phyloP scores from a whole-genome alignment of 1,140 invertebrate genomes.

The Druon quercuslanigerum region DNA sequence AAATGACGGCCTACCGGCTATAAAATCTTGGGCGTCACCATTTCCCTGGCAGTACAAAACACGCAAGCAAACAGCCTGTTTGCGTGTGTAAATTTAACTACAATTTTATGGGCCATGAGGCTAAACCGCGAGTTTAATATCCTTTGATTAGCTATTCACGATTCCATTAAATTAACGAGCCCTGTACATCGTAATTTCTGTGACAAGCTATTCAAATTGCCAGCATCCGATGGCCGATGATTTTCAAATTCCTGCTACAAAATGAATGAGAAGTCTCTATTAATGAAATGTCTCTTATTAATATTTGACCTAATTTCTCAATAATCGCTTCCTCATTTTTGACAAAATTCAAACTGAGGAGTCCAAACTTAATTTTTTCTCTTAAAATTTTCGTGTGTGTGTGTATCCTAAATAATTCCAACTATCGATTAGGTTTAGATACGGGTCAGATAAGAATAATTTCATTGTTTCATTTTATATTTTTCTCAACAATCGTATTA shows the following conservation, averaged over 20 bases:
- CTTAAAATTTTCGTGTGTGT: too few relatives aligned
- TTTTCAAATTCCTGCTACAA: neutral
- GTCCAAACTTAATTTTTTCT: too few relatives aligned
- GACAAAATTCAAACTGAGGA: too few relatives aligned
- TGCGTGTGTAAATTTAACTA: neutral
- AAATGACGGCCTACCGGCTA: constrained; percentile 31
- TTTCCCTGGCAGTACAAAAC: constrained; percentile 10
- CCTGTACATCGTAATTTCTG: neutral
- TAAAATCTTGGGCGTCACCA: constrained; percentile 34
- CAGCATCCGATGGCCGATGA: constrained; percentile 7
- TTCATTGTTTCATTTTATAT: too few relatives aligned
- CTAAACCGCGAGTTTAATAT: constrained; percentile 15
- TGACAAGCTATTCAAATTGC: constrained; percentile 9
- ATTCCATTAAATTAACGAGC: constrained; percentile 29
- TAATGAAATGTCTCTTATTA: too few relatives aligned
- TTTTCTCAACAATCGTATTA: too few relatives aligned
- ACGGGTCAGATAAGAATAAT: too few relatives aligned
- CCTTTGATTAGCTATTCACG: constrained; percentile 22
- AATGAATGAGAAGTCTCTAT: too few relatives aligned
- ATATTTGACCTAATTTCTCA: too few relatives aligned
- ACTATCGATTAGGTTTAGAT: too few relatives aligned
- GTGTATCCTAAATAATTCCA: too few relatives aligned
- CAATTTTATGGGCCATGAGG: neutral
- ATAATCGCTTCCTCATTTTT: too few relatives aligned
- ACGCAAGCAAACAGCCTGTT: constrained; percentile 31